phyloP scores from a whole-genome alignment of 2,888 invertebrate species.

The Eupithecia subumbrata region DNA sequence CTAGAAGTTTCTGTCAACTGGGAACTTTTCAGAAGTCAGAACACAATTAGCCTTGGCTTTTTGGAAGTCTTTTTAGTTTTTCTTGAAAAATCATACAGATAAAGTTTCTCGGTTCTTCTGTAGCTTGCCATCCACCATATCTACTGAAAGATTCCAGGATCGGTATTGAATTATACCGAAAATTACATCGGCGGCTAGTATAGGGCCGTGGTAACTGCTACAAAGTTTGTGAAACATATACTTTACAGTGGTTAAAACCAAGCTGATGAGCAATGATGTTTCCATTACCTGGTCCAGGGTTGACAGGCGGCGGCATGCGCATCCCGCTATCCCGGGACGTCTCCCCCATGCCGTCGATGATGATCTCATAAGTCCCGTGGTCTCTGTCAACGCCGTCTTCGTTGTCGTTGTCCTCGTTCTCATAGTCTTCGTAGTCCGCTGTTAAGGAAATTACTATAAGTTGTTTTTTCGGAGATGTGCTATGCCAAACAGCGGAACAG shows the following conservation, averaged over 20 bases:
- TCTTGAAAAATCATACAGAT: neutral
- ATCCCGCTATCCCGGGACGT: slow-evolving; percentile 69
- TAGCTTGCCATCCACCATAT: neutral
- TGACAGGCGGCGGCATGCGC: slow-evolving; percentile 48
- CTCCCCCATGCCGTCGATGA: slow-evolving; percentile 68
- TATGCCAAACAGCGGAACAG: too few species aligned
- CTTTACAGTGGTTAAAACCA: neutral
- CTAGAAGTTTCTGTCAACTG: too few species aligned
- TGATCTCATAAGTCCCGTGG: slow-evolving; percentile 77
- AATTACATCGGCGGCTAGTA: too few species aligned
- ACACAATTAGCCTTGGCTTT: neutral
- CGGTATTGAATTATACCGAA: too few species aligned
- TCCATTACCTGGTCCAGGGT: slow-evolving; percentile 59
- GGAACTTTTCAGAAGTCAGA: neutral
- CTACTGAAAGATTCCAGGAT: too few species aligned
- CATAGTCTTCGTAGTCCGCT: slow-evolving; percentile 78
- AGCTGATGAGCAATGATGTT: neutral
- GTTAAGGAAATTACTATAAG: neutral
- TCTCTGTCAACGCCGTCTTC: slow-evolving; percentile 71
- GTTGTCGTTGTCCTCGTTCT: slow-evolving; percentile 69
- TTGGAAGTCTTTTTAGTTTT: neutral
- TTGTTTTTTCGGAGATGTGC: neutral
- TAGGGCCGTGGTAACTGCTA: too few species aligned
- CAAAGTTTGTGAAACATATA: too few species aligned
- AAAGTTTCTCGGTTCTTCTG: neutral